phyloP scores from a whole-genome alignment of 2,888 invertebrate genomes.

The Archips crataeganus region DNA sequence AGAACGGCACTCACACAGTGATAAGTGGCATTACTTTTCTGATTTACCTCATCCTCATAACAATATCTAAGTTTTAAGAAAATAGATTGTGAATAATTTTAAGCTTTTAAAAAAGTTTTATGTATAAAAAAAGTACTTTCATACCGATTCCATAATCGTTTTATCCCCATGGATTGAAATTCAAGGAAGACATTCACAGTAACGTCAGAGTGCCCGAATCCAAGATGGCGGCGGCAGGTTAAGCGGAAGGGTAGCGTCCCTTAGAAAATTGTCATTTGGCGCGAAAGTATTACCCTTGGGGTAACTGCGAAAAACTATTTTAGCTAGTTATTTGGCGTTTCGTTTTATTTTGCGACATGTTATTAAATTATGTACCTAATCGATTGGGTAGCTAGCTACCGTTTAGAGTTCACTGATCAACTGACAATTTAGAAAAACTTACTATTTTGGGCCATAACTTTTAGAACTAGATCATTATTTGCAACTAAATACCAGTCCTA shows the following conservation, averaged over 20 bases:
- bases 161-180: conserved; percentile 13
- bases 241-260: conserved; percentile 61
- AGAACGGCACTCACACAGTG: too few species aligned
- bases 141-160: conserved; percentile 3
- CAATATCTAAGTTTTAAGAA: too few species aligned
- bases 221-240: conserved; percentile 68
- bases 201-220: conserved; percentile 48
- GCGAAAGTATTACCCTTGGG: conserved; percentile 21
- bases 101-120: background rate
- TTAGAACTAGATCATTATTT: too few species aligned
- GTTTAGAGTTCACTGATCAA: too few species aligned
- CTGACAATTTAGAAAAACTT: too few species aligned
- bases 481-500: too few species aligned
- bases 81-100: too few species aligned
- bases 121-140: background rate
- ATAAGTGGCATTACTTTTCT: too few species aligned
- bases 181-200: conserved; percentile 21
- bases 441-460: too few species aligned
- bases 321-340: conserved; percentile 8
- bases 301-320: conserved; percentile 17
- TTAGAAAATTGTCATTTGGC: conserved; percentile 33
- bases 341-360: background rate
- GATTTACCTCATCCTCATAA: too few species aligned
- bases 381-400: background rate
- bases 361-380: background rate